These are phyloP conservation scores for Lithophane leautieri DNA, from an alignment of 2,888 invertebrate species.

Conservation along the genomic window DNA sequence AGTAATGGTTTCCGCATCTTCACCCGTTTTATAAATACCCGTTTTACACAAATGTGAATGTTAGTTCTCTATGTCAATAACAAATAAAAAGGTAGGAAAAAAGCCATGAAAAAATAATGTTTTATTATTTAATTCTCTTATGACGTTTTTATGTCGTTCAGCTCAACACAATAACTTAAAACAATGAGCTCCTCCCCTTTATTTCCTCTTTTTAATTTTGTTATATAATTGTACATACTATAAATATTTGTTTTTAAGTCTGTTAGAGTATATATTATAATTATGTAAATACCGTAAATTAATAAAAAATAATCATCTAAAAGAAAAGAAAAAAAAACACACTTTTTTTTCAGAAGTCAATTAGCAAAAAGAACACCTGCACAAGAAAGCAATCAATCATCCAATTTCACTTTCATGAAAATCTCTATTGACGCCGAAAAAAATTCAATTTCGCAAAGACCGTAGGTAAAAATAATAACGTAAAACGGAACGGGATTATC, in stretches of 20 bases:
- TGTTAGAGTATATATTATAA: too few relatives aligned
- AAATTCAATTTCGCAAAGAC: conserved; percentile 56
- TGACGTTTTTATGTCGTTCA: background rate
- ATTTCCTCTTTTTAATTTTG: too few relatives aligned
- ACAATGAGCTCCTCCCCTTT: too few relatives aligned
- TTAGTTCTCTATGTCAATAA: background rate
- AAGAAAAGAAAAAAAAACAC: background rate
- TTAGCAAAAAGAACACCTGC: conserved; percentile 41
- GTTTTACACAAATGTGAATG: background rate
- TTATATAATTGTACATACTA: too few relatives aligned
- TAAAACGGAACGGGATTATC: conserved; percentile 66
- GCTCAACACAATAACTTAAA: background rate
- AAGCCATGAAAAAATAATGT: background rate
- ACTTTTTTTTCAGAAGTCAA: conserved; percentile 3
- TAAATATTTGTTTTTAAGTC: too few relatives aligned
- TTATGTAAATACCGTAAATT: too few relatives aligned
- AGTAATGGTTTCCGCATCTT: too few relatives aligned
- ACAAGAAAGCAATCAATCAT: conserved; percentile 35
- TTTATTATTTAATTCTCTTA: background rate
- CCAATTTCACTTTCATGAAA: conserved; percentile 18
- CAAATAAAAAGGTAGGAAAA: background rate
- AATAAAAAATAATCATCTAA: too few relatives aligned
- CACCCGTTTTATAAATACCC: background rate
- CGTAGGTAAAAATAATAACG: conserved; percentile 66
- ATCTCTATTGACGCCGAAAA: conserved; percentile 41